Percentiles rank a stretch among this genome's conserved stretches.
These are phyloP conservation scores for Pygmarrhopalites habei DNA, from an alignment of 1,140 invertebrate genomes.

Conservation along the genomic window DNA sequence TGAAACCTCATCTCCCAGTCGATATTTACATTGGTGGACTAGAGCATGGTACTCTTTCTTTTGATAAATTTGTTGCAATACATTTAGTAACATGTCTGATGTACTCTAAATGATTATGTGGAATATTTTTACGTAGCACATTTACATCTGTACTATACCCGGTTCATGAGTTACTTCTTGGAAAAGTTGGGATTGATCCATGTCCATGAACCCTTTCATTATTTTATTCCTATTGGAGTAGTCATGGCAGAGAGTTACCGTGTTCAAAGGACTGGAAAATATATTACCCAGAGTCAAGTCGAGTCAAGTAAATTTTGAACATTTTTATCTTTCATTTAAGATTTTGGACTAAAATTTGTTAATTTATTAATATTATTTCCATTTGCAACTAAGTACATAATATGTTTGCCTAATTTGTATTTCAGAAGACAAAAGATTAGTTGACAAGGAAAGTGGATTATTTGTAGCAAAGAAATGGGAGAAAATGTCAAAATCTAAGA, in stretches of 20 bases:
- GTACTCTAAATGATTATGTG: slow-evolving; percentile 17
- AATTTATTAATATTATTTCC: no score
- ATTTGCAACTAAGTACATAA: no score
- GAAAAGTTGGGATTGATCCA: slow-evolving; percentile 64
- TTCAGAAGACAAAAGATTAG: slow-evolving; percentile 40
- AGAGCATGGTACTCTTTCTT: slow-evolving; percentile 68
- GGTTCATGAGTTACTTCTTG: slow-evolving; percentile 91
- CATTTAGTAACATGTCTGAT: slow-evolving; percentile 11
- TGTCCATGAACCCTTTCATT: slow-evolving; percentile 79
- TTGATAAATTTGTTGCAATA: not conserved
- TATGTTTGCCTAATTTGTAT: no score
- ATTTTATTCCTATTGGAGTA: slow-evolving; percentile 88
- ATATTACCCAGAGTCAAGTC: slow-evolving; percentile 66
- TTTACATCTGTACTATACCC: slow-evolving; percentile 92
- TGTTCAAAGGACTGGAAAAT: slow-evolving; percentile 67
- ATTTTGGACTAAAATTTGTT: no score
- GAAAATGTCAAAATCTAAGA: slow-evolving; percentile 99
- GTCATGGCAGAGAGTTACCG: slow-evolving; percentile 82
- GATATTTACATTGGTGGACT: slow-evolving; percentile 94
- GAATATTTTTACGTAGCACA: slow-evolving; percentile 61
- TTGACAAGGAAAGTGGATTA: slow-evolving; percentile 57
- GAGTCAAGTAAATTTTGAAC: slow-evolving; percentile 46
- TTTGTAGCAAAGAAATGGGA: slow-evolving; percentile 74
- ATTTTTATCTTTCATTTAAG: no score
- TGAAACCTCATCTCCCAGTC: slow-evolving; percentile 68